These are phyloP conservation scores for Chrosomus eos DNA, from an alignment of 2,797 vertebrate genomes.

Conservation along the genomic window DNA sequence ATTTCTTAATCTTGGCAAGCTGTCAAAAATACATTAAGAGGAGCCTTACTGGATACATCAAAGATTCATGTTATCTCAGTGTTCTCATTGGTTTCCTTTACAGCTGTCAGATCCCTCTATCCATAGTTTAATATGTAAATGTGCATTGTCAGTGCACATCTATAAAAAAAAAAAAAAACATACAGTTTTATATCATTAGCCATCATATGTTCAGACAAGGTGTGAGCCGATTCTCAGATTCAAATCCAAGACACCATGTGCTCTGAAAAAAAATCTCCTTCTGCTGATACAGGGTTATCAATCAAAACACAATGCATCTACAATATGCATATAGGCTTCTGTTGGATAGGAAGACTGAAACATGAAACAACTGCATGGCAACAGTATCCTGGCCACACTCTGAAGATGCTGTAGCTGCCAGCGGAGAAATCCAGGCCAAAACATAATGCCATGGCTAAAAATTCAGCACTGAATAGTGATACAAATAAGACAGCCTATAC, in stretches of 20 bases:
- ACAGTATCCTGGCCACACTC: conserved; percentile 52
- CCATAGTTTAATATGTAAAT: conserved; percentile 15
- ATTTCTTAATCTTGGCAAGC: conserved; percentile 53
- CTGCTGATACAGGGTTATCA: conserved; percentile 48
- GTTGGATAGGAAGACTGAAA: conserved; percentile 47
- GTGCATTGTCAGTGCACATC: conserved; percentile 7
- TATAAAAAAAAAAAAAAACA: not conserved
- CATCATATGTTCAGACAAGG: not conserved
- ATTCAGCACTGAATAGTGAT: conserved; percentile 30
- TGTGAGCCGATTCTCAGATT: conserved; percentile 12
- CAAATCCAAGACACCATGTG: conserved; percentile 24
- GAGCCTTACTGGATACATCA: conserved; percentile 54
- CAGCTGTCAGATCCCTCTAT: conserved; percentile 35
- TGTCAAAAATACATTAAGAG: conserved; percentile 58
- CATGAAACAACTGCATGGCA: conserved; percentile 55
- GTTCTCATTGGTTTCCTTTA: conserved; percentile 44
- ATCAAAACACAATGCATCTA: conserved; percentile 53
- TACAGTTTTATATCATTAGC: not conserved
- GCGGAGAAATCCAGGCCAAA: conserved; percentile 43
- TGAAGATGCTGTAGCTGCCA: conserved; percentile 34
- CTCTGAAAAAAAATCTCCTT: conserved; percentile 11
- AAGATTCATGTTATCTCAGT: conserved; percentile 56
- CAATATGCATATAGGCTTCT: conserved; percentile 57
- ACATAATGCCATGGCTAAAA: conserved; percentile 31
- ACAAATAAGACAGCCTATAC: conserved; percentile 40